Conservation (phyloP, 2,113 vertebrate species). For the Pollachius pollachius region DNA sequence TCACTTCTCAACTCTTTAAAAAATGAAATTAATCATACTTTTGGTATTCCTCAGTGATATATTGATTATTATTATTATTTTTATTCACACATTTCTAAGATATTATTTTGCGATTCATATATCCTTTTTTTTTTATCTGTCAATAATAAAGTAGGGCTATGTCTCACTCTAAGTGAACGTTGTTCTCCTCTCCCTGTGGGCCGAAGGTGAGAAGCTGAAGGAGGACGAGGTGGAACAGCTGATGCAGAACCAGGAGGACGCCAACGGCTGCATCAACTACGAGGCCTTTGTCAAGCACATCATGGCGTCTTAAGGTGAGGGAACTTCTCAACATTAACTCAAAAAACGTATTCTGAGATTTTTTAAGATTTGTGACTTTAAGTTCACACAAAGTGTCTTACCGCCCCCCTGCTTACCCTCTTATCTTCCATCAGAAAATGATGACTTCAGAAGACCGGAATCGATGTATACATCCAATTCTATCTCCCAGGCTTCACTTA, state of each 20-base stretch:
- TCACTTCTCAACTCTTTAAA: no score
- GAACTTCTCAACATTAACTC: background rate
- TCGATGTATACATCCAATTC: background rate
- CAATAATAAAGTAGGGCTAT: background rate
- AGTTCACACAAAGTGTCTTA: no score
- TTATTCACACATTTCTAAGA: no score
- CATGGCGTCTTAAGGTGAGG: conserved; percentile 68
- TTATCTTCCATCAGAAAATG: background rate
- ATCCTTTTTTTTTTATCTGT: no score
- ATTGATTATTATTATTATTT: no score
- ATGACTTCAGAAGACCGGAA: background rate
- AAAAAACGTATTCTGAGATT: no score
- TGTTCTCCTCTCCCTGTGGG: background rate
- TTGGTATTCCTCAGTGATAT: no score
- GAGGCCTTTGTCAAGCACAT: conserved; percentile 80
- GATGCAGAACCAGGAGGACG: conserved; percentile 79
- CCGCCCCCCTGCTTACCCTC: no score
- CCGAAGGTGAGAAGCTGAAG: conserved; percentile 78
- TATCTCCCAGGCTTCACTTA: background rate
- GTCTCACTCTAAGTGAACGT: background rate
- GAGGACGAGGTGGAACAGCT: conserved; percentile 80
- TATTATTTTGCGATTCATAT: no score
- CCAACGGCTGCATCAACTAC: conserved; percentile 82
- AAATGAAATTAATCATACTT: no score
- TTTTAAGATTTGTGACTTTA: no score